These are phyloP conservation scores for Ommatoiulus sabulosus DNA, from an alignment of 2,888 invertebrate species.

Conservation along the genomic window DNA sequence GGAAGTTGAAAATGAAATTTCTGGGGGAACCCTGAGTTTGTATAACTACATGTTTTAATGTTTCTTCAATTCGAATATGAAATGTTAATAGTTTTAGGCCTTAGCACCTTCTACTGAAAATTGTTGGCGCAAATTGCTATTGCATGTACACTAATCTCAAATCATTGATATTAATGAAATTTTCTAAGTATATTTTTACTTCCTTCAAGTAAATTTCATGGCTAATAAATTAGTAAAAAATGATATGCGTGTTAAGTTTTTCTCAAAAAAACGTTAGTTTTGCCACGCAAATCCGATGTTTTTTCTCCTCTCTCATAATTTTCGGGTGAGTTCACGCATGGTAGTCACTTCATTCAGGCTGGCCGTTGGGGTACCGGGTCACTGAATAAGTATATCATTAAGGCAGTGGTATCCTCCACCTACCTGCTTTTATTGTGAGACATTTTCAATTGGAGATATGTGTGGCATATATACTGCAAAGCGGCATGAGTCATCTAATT, in stretches of 20 bases:
- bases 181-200: background rate
- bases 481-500: conserved; percentile 10
- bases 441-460: conserved; percentile 14
- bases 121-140: too few relatives aligned
- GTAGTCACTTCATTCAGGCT: background rate
- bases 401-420: conserved; percentile 40
- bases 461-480: conserved; percentile 26
- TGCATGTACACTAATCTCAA: too few relatives aligned
- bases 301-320: background rate
- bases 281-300: background rate
- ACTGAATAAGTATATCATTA: conserved; percentile 38
- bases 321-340: conserved; percentile 13
- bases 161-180: too few relatives aligned
- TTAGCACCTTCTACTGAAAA: too few relatives aligned
- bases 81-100: too few relatives aligned
- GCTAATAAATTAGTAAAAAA: background rate
- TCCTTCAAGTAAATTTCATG: background rate
- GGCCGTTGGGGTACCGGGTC: conserved; percentile 19
- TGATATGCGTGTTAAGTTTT: background rate
- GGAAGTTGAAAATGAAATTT: too few relatives aligned
- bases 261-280: background rate
- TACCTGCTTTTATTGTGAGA: conserved; percentile 31
- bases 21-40: too few relatives aligned
- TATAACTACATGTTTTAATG: too few relatives aligned
- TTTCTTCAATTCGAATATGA: too few relatives aligned